A percentile compares a stretch with the other conserved stretches of the same genome.
Evolutionary conservation across 2,797 vertebrate species (phyloP).

Genomic region (Hemibagrus guttatus): DNA sequence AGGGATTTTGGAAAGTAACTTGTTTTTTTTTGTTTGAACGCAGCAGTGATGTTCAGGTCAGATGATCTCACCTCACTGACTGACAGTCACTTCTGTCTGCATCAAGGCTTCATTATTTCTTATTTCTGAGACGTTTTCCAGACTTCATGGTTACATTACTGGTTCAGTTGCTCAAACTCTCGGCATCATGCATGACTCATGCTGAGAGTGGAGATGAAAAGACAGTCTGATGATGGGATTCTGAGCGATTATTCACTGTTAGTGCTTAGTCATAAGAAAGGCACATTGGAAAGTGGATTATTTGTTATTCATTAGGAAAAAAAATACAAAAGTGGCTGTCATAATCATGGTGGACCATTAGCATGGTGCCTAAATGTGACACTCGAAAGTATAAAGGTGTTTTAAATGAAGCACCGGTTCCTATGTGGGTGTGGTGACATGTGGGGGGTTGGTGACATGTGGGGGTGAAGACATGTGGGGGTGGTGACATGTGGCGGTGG

Average conservation of each 20-base stretch:
- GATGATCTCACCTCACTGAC: not conserved
- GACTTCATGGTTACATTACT: not conserved
- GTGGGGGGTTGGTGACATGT: too few species aligned
- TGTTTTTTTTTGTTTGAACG: not conserved
- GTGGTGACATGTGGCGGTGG: too few species aligned
- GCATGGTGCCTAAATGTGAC: too few species aligned
- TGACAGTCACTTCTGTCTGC: not conserved
- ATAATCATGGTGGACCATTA: not conserved
- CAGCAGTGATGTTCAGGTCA: not conserved
- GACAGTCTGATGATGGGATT: not conserved
- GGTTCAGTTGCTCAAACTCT: not conserved
- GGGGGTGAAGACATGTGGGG: too few species aligned
- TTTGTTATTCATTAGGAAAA: not conserved
- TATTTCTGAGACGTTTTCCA: not conserved
- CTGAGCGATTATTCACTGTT: not conserved
- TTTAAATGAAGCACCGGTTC: too few species aligned
- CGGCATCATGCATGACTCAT: not conserved
- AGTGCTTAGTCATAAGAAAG: conserved; percentile 1
- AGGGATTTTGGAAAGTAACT: not conserved
- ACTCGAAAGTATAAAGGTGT: too few species aligned
- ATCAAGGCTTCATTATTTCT: not conserved
- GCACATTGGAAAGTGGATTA: not conserved
- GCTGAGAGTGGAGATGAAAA: conserved; percentile 13
- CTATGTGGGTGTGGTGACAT: too few species aligned
- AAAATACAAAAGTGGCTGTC: not conserved